Evolutionary conservation across 2,113 vertebrate genomes (phyloP).

Genomic region (Chionomys nivalis): DNA sequence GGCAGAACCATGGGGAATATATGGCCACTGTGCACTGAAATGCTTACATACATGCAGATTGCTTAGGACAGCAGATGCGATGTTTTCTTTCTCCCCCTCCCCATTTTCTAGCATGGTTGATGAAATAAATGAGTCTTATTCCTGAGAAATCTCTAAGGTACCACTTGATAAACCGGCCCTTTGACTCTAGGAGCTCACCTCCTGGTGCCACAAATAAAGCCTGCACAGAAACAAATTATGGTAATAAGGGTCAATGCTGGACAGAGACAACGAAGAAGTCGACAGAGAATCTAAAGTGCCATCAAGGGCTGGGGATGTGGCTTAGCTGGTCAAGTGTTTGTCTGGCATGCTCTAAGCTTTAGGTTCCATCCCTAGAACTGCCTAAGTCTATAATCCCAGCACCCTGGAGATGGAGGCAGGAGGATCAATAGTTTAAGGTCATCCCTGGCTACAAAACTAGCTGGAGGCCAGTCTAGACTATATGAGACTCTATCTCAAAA

Average conservation of each 20-base stretch:
- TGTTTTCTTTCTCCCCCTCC: neutral
- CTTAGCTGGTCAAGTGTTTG: neutral
- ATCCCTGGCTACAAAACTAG: neutral
- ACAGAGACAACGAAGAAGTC: neutral
- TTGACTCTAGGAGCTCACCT: neutral
- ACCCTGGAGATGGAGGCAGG: too few relatives aligned
- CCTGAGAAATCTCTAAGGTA: slow-evolving; percentile 34
- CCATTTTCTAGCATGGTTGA: slow-evolving; percentile 21
- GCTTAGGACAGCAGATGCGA: neutral
- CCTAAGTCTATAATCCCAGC: neutral
- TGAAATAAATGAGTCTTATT: slow-evolving; percentile 28
- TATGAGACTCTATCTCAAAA: neutral
- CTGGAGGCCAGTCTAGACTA: neutral
- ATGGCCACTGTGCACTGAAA: rapidly evolving
- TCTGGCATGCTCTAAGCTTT: neutral
- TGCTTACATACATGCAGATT: neutral
- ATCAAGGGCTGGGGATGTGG: too few relatives aligned
- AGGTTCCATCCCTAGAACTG: neutral
- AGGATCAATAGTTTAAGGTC: neutral
- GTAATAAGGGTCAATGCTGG: neutral
- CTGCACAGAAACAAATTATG: neutral
- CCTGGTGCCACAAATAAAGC: neutral
- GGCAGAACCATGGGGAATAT: rapidly evolving
- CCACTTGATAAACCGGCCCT: neutral
- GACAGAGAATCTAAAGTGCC: neutral